These are phyloP conservation scores for Lasius platythorax DNA, from an alignment of 2,888 invertebrate genomes.

Conservation along the genomic window DNA sequence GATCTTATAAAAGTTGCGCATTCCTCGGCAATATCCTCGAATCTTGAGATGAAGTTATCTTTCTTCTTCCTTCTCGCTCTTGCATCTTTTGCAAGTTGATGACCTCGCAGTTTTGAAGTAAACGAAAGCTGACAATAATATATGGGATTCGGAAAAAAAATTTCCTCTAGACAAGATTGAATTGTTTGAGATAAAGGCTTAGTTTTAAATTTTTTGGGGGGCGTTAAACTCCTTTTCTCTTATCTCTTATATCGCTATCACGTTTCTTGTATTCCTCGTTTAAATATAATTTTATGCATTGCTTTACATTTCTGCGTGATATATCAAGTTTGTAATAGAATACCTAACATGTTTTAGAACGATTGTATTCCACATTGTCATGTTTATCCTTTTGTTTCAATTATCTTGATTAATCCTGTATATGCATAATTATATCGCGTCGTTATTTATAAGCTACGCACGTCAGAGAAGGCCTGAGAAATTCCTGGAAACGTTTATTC, in stretches of 20 bases:
- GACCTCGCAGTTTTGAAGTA: neutral
- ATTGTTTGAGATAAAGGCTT: neutral
- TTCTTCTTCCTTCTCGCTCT: neutral
- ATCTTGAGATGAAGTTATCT: neutral
- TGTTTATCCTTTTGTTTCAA: constrained; percentile 22
- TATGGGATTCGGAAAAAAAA: neutral
- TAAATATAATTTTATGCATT: neutral
- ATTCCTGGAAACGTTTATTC: neutral
- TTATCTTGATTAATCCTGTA: constrained; percentile 19
- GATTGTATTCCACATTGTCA: constrained; percentile 33
- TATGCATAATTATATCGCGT: constrained; percentile 24
- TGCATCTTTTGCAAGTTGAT: neutral
- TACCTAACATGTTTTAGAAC: neutral
- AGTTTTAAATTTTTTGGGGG: neutral
- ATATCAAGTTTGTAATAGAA: neutral
- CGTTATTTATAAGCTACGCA: constrained; percentile 28
- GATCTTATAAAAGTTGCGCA: neutral
- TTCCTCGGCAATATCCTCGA: neutral
- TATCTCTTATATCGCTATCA: neutral
- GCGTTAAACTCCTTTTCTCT: neutral
- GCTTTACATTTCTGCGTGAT: neutral
- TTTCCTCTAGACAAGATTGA: neutral
- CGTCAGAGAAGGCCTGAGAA: neutral
- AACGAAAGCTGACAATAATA: neutral
- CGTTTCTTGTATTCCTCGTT: neutral